Conservation (phyloP, 1,140 invertebrate genomes). For the Aphidius gifuensis region DNA sequence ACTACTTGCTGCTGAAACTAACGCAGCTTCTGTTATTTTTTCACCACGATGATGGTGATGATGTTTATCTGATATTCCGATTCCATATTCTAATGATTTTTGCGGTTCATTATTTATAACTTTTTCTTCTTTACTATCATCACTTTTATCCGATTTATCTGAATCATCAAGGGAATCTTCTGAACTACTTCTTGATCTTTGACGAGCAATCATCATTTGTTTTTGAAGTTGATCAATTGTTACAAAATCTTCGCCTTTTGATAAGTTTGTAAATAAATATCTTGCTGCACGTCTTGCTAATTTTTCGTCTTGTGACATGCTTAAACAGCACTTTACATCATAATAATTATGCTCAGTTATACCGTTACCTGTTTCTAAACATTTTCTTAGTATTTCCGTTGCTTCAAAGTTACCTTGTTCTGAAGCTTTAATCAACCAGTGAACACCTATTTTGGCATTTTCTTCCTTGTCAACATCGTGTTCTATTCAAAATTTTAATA, state of each 20-base stretch:
- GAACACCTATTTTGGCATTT: slow-evolving; percentile 70
- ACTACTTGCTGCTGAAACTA: slow-evolving; percentile 76
- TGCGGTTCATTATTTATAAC: neutral
- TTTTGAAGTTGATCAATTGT: slow-evolving; percentile 68
- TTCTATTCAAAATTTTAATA: slow-evolving; percentile 42
- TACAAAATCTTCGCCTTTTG: slow-evolving; percentile 81
- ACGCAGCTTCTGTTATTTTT: slow-evolving; percentile 73
- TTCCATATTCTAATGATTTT: too few relatives aligned
- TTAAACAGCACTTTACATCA: slow-evolving; percentile 79
- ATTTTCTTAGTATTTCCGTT: slow-evolving; percentile 73
- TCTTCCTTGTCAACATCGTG: slow-evolving; percentile 59
- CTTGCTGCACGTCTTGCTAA: slow-evolving; percentile 78
- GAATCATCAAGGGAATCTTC: neutral
- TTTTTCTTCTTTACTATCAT: neutral
- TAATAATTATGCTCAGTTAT: slow-evolving; percentile 77
- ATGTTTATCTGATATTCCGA: too few relatives aligned
- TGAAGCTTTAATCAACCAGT: slow-evolving; percentile 86
- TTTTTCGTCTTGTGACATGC: slow-evolving; percentile 80
- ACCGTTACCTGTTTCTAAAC: slow-evolving; percentile 72
- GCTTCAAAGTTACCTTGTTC: slow-evolving; percentile 86
- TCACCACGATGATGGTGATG: slow-evolving; percentile 58
- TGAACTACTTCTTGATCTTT: slow-evolving; percentile 1
- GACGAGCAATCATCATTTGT: neutral
- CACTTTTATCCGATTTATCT: neutral
- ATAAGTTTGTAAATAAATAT: slow-evolving; percentile 78